Conservation (phyloP, 2,113 vertebrate genomes). For the Amphiprion ocellaris region DNA sequence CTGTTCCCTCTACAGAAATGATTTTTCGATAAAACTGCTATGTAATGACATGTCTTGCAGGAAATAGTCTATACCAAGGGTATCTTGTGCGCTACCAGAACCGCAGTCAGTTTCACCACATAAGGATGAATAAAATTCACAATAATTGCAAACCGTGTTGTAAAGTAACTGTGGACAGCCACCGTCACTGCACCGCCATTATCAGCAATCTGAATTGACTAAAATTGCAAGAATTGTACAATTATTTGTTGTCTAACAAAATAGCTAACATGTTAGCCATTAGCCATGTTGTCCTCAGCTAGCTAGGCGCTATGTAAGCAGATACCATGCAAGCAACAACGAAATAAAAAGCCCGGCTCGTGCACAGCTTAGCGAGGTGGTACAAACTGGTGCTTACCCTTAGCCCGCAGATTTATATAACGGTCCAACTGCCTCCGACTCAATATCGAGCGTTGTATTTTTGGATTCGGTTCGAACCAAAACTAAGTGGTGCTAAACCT, state of each 20-base stretch:
- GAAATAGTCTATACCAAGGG: too few relatives aligned
- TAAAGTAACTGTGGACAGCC: too few relatives aligned
- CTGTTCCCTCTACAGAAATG: too few relatives aligned
- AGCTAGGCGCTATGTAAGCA: conserved; percentile 26
- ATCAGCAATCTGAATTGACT: background rate
- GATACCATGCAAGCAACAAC: conserved; percentile 41
- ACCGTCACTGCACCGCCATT: too few relatives aligned
- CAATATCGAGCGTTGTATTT: conserved; percentile 8
- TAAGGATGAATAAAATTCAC: too few relatives aligned
- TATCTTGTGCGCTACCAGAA: too few relatives aligned
- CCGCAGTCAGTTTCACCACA: too few relatives aligned
- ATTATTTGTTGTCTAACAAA: background rate
- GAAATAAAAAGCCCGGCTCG: background rate
- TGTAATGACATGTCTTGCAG: too few relatives aligned
- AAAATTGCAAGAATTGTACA: background rate
- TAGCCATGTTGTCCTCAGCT: conserved; percentile 62
- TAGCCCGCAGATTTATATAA: conserved; percentile 64
- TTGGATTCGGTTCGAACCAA: conserved; percentile 33
- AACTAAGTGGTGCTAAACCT: conserved; percentile 70
- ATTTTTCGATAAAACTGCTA: too few relatives aligned
- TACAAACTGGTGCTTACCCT: conserved; percentile 71
- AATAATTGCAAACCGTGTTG: too few relatives aligned
- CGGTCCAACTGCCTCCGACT: conserved; percentile 23
- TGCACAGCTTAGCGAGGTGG: background rate
- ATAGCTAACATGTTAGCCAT: conserved; percentile 52